Evolutionary conservation across 2,888 invertebrate species (phyloP), one percentile per base, ranked within the genome.

Genomic region (Encarsia formosa): DNA sequence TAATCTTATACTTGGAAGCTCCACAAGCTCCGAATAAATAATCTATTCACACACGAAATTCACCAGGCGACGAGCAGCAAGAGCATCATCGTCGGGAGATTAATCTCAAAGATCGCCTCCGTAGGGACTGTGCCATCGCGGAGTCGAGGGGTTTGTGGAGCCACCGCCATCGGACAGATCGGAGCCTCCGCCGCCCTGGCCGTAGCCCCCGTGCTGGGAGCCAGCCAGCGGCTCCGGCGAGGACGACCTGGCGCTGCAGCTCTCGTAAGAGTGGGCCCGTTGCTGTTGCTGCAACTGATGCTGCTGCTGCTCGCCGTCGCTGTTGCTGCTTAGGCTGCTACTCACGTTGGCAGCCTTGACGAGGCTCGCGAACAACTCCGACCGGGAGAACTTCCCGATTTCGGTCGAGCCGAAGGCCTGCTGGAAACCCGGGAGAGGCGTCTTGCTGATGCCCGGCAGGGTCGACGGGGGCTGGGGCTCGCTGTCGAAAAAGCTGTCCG

Each of bases 361-460:
- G 58, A 81, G 77, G 58, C 79, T 80, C 54, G 80, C 81, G 69
- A 86, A 86, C 45, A 82, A 84, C 65, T 86, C 86, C 24, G 76
- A 75, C 54, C 76, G 71, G 5, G 86, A 85, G 63, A 89, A 90
- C 59, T 87, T 83, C n/a, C 90, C 90, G 59, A 90, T 86, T 75
- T 89, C 90, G 20, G 90, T 90, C 23, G 88, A 87, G 22, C 90
- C 90, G 69, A 90, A 90, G 1, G 90, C 88, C 75, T 89, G 89
- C 69, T 88, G 88, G 68, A 90, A 90, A 39, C 88, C 88, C 5
- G 88, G 88, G 53, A 89, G 71, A 5, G 88, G 86, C 49, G 81
- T 26, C 19, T 52, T 51, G 44, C 20, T 56, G 60, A 31, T 57
- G 8, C n/a, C 18, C 50, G 48, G 29, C 65, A 31, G 49, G 56